Conservation (phyloP, 2,888 invertebrate genomes). For the Heliconius hortense region DNA sequence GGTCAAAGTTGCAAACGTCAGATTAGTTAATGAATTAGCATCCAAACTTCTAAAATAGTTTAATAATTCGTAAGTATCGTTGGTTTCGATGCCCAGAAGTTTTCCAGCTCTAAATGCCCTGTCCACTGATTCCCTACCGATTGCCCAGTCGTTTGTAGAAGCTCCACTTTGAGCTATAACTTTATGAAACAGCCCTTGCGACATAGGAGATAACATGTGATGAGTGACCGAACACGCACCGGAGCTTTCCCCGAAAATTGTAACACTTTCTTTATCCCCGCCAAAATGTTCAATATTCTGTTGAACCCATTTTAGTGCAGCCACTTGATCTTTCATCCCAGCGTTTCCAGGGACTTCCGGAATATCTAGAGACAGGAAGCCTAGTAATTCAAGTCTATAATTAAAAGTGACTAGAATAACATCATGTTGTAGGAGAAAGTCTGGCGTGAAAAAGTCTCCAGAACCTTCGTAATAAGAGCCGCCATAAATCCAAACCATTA, state of each 20-base stretch:
- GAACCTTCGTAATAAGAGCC: constrained; percentile 66
- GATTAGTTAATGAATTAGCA: constrained; percentile 51
- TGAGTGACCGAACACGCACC: constrained; percentile 64
- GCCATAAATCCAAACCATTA: constrained; percentile 72
- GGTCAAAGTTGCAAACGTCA: constrained; percentile 52
- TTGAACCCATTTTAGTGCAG: constrained; percentile 61
- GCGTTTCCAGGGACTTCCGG: constrained; percentile 67
- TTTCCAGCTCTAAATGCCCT: constrained; percentile 60
- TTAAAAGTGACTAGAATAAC: constrained; percentile 70
- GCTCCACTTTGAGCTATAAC: constrained; percentile 69
- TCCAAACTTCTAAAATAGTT: constrained; percentile 55
- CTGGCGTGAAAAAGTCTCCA: constrained; percentile 64
- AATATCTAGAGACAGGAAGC: constrained; percentile 55
- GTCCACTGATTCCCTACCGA: constrained; percentile 49
- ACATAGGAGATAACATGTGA: constrained; percentile 68
- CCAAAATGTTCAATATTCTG: constrained; percentile 62
- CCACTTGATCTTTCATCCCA: constrained; percentile 67
- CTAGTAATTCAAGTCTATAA: constrained; percentile 60
- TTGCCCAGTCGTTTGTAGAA: constrained; percentile 58
- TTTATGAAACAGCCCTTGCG: constrained; percentile 65
- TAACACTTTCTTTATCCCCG: constrained; percentile 62
- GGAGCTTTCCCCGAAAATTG: constrained; percentile 71
- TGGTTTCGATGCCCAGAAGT: constrained; percentile 58
- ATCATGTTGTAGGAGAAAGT: constrained; percentile 63
- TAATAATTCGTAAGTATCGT: constrained; percentile 53